Evolutionary conservation across 2,113 vertebrate genomes (phyloP), one percentile per base, ranked within the genome.

Genomic region (Rhea americana): DNA sequence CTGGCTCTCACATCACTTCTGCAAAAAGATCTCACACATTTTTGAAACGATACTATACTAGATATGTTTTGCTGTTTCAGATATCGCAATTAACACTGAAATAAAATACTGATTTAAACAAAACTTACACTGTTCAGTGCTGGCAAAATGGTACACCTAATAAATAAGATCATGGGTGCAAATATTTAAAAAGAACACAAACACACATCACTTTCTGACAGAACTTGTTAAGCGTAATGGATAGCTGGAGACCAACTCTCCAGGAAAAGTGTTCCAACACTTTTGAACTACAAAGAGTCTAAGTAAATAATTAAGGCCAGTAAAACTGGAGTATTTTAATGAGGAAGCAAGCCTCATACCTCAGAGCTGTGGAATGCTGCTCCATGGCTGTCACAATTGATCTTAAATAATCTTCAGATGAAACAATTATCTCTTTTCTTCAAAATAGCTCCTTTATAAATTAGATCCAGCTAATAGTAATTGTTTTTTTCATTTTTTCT

Each of bases 291-390:
- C 51, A 84, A 85, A 85, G 78, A 81, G 18, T 62, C 90, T 70
- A 87, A 77, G n/a, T 32, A 85, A 91, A 88, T 91, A 91, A 87
- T 78, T 82, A 89, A 85, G 81, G 41, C 65, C 72, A 92, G 78
- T 87, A 89, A 93, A 91, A 94, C 88, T 58, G 68, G 61, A 91
- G 25, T 61, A 65, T 86, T 90, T 95, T 82, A 92, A 89, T 84
- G 58, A 89, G 78, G 45, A 89, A 86, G 51, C 51, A 92, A 74
- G 24, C n/a, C 48, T 0, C 5, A 11, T 62, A 87, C 35, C 68
- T 91, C 86, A 92, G 81, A 93, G 53, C 58, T 80, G 55, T 58
- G 78, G 85, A 94, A 90, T 87, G 83, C 58, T 85, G 19, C 1
- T 2, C 35, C 63, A 30, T 92, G 68, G 91, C 56, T 80, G 75